These are phyloP conservation scores for Rhaphigaster nebulosa DNA, from an alignment of 2,888 invertebrate genomes.

Conservation along the genomic window DNA sequence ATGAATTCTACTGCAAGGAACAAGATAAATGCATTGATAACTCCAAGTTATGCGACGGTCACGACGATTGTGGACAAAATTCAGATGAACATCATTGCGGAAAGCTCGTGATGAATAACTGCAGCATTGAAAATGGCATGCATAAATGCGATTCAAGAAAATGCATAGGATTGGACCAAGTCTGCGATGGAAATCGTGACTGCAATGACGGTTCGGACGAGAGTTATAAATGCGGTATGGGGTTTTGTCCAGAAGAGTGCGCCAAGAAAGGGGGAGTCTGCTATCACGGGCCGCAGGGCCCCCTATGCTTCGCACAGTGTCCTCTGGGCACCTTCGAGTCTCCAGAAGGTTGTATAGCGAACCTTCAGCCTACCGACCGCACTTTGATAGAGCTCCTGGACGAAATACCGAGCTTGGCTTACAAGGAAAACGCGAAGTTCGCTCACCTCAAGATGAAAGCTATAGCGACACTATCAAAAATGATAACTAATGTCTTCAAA, in stretches of 20 bases:
- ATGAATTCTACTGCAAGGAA: background rate
- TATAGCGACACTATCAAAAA: background rate
- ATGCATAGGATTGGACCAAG: background rate
- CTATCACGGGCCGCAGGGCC: background rate
- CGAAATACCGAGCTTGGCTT: background rate
- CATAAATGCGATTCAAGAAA: background rate
- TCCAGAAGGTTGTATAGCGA: background rate
- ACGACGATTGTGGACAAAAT: background rate
- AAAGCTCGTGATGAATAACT: background rate
- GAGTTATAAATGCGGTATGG: background rate
- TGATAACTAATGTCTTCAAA: background rate
- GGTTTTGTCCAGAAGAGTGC: conserved; percentile 3
- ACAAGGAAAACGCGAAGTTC: background rate
- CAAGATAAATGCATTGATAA: background rate
- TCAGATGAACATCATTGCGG: background rate
- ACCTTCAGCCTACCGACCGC: background rate
- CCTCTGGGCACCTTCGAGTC: conserved; percentile 21
- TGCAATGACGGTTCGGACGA: conserved; percentile 51
- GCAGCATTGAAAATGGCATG: background rate
- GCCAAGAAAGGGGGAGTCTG: conserved; percentile 3
- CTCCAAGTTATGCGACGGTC: background rate
- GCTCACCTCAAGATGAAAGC: background rate
- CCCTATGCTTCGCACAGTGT: background rate
- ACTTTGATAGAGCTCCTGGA: background rate
- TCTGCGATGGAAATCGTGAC: background rate